phyloP scores from a whole-genome alignment of 2,888 invertebrate genomes.

The Fragum whitleyi region DNA sequence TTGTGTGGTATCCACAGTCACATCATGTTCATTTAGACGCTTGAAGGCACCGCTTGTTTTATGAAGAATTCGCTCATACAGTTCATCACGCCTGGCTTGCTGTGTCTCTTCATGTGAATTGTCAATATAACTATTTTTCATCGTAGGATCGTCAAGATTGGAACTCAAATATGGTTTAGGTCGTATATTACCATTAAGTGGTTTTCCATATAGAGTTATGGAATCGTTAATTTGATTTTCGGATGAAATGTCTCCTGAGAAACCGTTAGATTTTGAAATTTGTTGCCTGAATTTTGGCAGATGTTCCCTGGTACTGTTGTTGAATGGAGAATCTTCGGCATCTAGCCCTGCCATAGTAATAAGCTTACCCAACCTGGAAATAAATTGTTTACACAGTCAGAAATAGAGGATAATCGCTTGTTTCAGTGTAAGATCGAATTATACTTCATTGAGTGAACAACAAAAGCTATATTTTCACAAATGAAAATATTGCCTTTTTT shows the following conservation, averaged over 20 bases:
- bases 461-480: not conserved
- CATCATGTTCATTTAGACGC: constrained; percentile 55
- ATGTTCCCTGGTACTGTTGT: constrained; percentile 42
- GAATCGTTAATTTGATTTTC: constrained; percentile 50
- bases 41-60: constrained; percentile 74
- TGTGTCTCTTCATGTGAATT: constrained; percentile 57
- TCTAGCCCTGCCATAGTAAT: constrained; percentile 83
- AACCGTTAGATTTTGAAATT: constrained; percentile 58
- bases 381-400: no score
- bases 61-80: constrained; percentile 73
- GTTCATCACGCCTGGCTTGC: constrained; percentile 71
- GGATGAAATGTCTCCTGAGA: constrained; percentile 65
- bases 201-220: constrained; percentile 20
- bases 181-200: constrained; percentile 50
- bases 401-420: not conserved
- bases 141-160: constrained; percentile 64
- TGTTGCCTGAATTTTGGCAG: constrained; percentile 60
- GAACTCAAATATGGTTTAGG: constrained; percentile 60
- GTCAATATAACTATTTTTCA: constrained; percentile 62
- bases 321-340: constrained; percentile 71
- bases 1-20: constrained; percentile 46
- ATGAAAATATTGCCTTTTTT: not conserved
- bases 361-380: constrained; percentile 81
- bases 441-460: not conserved
- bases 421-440: no score